Evolutionary conservation across 2,888 invertebrate species (phyloP).

Genomic region (Nysson spinosus): DNA sequence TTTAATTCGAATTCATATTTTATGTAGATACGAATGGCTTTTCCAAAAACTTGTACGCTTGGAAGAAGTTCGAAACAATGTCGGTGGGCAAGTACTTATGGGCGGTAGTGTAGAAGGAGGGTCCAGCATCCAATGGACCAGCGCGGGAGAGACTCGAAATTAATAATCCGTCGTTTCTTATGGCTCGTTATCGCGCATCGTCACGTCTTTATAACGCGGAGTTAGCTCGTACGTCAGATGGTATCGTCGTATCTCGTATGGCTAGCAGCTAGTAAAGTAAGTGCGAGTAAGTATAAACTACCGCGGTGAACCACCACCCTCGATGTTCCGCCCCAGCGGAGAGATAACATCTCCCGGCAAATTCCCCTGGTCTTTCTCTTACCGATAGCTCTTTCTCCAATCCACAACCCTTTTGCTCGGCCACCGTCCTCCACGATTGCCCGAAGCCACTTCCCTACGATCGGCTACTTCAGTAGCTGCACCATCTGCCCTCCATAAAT

Average conservation of each 20-base stretch:
- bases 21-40: no score
- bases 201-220: conserved; percentile 71
- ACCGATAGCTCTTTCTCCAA: conserved; percentile 27
- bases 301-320: conserved; percentile 62
- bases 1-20: no score
- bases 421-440: conserved; percentile 54
- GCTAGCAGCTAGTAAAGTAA: conserved; percentile 68
- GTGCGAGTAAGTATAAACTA: conserved; percentile 71
- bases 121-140: conserved; percentile 29
- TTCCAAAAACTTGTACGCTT: no score
- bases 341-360: conserved; percentile 67
- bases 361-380: conserved; percentile 10
- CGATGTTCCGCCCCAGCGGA: conserved; percentile 67
- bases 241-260: conserved; percentile 68
- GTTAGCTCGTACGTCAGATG: conserved; percentile 68
- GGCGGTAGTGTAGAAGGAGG: background rate
- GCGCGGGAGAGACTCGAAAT: conserved; percentile 51
- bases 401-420: conserved; percentile 56
- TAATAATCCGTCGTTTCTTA: conserved; percentile 65
- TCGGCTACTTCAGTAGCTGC: conserved; percentile 60
- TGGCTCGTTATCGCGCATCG: conserved; percentile 66
- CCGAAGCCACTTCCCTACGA: conserved; percentile 59
- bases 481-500: conserved; percentile 59
- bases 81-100: background rate
- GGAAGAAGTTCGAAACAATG: no score